These are phyloP conservation scores for Thaumetopoea pityocampa DNA, from an alignment of 1,140 invertebrate species.

Conservation along the genomic window DNA sequence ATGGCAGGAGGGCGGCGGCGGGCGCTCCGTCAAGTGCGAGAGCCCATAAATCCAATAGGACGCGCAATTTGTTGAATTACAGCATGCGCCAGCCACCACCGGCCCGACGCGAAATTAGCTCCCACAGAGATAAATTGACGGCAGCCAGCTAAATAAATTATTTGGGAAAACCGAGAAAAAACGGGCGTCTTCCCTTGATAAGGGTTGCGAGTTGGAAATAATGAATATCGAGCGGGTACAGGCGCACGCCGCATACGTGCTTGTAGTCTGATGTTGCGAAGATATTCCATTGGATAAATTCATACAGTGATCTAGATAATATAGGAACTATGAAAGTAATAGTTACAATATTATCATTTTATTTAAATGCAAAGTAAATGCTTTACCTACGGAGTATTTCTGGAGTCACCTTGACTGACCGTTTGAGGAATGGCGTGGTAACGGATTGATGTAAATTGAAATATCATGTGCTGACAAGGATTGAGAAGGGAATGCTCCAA, in stretches of 20 bases:
- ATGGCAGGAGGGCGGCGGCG: conserved; percentile 58
- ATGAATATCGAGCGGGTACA: conserved; percentile 59
- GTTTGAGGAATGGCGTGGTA: no score
- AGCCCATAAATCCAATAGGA: conserved; percentile 65
- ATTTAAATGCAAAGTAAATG: no score
- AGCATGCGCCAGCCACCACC: conserved; percentile 71
- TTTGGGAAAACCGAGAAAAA: conserved; percentile 76
- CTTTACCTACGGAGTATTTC: no score
- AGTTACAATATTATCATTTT: no score
- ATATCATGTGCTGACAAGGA: no score
- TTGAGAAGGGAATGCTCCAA: no score
- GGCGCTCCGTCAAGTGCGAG: conserved; percentile 67
- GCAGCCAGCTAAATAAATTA: conserved; percentile 73
- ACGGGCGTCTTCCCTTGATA: conserved; percentile 72
- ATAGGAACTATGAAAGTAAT: no score
- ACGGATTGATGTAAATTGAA: no score
- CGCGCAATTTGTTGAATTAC: conserved; percentile 75
- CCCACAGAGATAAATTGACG: conserved; percentile 72
- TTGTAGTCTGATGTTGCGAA: no score
- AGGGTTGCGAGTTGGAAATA: conserved; percentile 67
- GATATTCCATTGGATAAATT: no score
- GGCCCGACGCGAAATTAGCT: conserved; percentile 73
- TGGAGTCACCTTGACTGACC: no score
- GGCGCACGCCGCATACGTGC: conserved; percentile 1
- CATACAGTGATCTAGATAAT: no score